Evolutionary conservation across 2,797 vertebrate species (phyloP), one percentile per base, ranked within the genome.

Genomic region (Gadopsis bispinosus): DNA sequence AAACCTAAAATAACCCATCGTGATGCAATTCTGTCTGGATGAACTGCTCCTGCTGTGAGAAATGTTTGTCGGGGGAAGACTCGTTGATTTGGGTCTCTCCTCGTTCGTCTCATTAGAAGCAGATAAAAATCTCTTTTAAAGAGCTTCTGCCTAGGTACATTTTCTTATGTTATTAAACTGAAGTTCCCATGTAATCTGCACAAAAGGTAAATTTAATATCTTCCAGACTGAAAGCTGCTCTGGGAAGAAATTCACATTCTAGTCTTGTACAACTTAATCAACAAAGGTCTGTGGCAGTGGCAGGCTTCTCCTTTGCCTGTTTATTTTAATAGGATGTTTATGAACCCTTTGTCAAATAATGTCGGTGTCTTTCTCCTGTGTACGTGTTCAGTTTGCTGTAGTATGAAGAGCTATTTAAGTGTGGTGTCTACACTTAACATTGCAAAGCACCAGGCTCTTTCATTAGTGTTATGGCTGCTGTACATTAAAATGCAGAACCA

Each of bases 111-210:
- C 61, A 29, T 31, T 55, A 31, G 31, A 61, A 61, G 19, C 55
- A 81, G 47, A 55, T 37, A 14, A 33, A 26, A 54, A 7, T 26
- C 31, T 66, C 35, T 14, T 3, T n/a, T 19, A 14, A 14, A 79
- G 60, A 70, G 31, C 50, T 71, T 22, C 64, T 62, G 37, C 31
- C 13, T 50, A 74, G 88, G 85, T 90, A 91, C 88, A 86, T 64
- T 47, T 75, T 80, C 20, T 22, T 37, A 39, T 29, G 12, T 39
- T 16, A 35, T 47, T 41, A 48, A 47, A 55, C 20, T 22, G 17
- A 43, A 20, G 16, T 47, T 5, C 70, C n/a, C 16, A 3, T 65
- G 33, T 59, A 16, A 61, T 61, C 43, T 45, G 37, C 20, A 59
- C 51, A 73, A 55, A 53, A 51, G 0, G 19, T 31, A 13, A 26